Evolutionary conservation across 2,888 invertebrate species (phyloP).

Genomic region (Phengaris alcon): DNA sequence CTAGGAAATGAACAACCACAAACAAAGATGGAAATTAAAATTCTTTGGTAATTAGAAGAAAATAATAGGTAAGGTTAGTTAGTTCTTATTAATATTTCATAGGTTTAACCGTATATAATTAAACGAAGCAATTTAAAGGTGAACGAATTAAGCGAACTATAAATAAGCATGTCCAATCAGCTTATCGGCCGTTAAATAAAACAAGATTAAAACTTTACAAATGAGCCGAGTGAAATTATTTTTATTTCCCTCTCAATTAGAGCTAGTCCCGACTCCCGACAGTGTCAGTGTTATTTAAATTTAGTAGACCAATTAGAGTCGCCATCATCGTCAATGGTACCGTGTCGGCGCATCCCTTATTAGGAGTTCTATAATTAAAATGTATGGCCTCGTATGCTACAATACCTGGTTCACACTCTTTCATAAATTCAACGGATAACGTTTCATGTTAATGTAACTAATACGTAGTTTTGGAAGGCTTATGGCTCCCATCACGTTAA

Average conservation of each 20-base stretch:
- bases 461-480: conserved; percentile 1
- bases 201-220: conserved; percentile 75
- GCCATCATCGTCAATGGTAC: conserved; percentile 72
- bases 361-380: conserved; percentile 76
- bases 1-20: background rate
- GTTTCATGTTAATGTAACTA: background rate
- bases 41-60: too few relatives aligned
- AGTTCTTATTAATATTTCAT: too few relatives aligned
- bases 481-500: background rate
- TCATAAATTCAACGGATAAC: conserved; percentile 29
- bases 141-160: conserved; percentile 45
- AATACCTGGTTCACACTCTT: conserved; percentile 40
- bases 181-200: conserved; percentile 60
- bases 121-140: conserved; percentile 27
- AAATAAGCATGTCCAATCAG: conserved; percentile 69
- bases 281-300: conserved; percentile 78
- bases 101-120: background rate
- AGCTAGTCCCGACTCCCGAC: conserved; percentile 68
- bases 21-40: too few relatives aligned
- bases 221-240: conserved; percentile 77
- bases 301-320: conserved; percentile 77
- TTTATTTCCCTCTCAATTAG: conserved; percentile 78
- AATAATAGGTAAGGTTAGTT: too few relatives aligned
- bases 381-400: conserved; percentile 56
- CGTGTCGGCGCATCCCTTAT: conserved; percentile 73